phyloP scores from a whole-genome alignment of 2,113 vertebrate species.

The Nothobranchius furzeri region DNA sequence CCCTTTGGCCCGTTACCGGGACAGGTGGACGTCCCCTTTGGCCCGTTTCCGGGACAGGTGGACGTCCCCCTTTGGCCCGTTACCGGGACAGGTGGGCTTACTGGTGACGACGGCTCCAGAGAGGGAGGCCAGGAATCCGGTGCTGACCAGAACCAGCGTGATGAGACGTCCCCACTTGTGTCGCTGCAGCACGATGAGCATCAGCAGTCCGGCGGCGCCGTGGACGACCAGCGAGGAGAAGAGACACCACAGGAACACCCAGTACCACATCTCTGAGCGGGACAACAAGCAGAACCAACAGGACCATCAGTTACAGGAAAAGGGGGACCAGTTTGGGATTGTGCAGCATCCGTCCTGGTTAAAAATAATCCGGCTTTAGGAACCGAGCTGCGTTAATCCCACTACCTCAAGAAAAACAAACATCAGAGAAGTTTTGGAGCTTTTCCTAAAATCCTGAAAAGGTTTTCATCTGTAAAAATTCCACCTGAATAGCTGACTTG shows the following conservation, averaged over 20 bases:
- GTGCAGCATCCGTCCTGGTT: no score
- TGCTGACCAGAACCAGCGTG: constrained; percentile 91
- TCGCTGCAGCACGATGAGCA: constrained; percentile 95
- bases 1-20: no score
- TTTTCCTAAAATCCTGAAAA: no score
- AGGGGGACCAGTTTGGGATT: background rate
- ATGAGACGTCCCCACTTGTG: constrained; percentile 93
- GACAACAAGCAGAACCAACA: constrained; percentile 38
- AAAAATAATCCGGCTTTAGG: no score
- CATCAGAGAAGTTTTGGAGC: no score
- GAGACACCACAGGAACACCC: constrained; percentile 98
- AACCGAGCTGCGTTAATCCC: no score
- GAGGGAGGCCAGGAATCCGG: constrained; percentile 93
- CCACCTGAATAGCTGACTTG: no score
- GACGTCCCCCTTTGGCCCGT: no score
- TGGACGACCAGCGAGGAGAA: constrained; percentile 98
- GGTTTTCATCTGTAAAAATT: no score
- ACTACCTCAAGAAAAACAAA: no score
- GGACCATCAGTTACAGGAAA: background rate
- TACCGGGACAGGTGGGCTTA: constrained; percentile 76
- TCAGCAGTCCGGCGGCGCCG: constrained; percentile 89
- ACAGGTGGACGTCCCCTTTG: no score
- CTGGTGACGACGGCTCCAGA: constrained; percentile 96
- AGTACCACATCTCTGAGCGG: constrained; percentile 98
- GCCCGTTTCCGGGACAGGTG: no score